Base-by-base conservation (phyloP, 2,113 vertebrate species). In the Podocnemis expansa region DNA sequence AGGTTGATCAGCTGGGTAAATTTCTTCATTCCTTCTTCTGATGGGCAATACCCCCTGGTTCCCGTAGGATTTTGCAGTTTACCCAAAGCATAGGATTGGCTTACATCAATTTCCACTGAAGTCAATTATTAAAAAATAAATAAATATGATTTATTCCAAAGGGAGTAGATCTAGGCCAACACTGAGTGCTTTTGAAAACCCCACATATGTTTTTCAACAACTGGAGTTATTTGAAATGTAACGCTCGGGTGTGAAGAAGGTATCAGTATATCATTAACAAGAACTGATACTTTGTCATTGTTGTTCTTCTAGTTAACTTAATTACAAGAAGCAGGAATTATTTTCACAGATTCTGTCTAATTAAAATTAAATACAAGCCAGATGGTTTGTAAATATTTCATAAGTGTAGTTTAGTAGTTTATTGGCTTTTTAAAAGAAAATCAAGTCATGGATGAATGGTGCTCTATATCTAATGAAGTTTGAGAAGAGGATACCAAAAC, bases 361-460 rank as follows among this genome's bases (percentile, higher is more conserved):
- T 56, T 94, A 75, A 95, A 94, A 88, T 94, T 11, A 91, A 93
- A 87, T 70, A 78, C 0, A 1, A 94, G 25, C n/a, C 78, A 85
- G 56, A 45, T 7, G 73, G 43, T 89, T 84, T 76, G 80, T 63
- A 91, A 94, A 83, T 63, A 81, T 75, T 89, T 94, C 60, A 38
- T 16, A 85, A 81, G 34, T 47, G 43, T 31, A 70, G 16, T 38
- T 85, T 91, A 80, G 49, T 34, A 76, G 13, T 38, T 85, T 91
- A 80, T 60, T 60, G 58, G 73, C 43, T n/a, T n/a, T 60, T 58
- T 1, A 1, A 76, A 90, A 82, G 49, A 93, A 87, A 21, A 27
- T 67, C 5, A 80, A 91, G 78, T 82, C 55, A 16, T 0, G 0
- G 31, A n/a, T 47, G 49, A 10, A 70, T 43, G 78, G 34, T 11